Conservation (phyloP, 2,113 vertebrate species). For the Dromiciops gliroides region DNA sequence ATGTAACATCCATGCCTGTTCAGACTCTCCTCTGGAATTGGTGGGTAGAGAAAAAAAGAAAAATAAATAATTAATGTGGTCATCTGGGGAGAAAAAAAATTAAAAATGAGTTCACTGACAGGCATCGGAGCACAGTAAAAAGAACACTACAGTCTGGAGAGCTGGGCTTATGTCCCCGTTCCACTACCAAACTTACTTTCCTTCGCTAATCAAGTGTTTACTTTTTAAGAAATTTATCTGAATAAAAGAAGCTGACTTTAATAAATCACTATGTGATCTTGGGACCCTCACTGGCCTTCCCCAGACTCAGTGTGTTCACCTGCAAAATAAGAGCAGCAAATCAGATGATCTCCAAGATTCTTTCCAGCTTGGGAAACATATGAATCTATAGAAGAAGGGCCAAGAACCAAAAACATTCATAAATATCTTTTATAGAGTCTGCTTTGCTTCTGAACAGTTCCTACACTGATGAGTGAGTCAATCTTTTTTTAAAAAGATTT, state of each 20-base stretch:
- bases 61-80: slow-evolving; percentile 76
- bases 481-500: slow-evolving; percentile 43
- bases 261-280: slow-evolving; percentile 15
- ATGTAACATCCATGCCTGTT: slow-evolving; percentile 96
- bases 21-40: slow-evolving; percentile 82
- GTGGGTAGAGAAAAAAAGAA: slow-evolving; percentile 57
- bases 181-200: neutral
- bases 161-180: neutral
- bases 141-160: neutral
- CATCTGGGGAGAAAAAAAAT: slow-evolving; percentile 63
- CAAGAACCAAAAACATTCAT: slow-evolving; percentile 44
- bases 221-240: neutral
- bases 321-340: neutral
- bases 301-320: neutral
- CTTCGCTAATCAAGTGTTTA: neutral
- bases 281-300: slow-evolving; percentile 4
- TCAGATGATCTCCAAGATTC: neutral
- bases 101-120: slow-evolving; percentile 18
- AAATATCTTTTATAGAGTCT: slow-evolving; percentile 12
- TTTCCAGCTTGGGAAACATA: neutral
- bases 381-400: neutral
- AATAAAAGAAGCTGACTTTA: neutral
- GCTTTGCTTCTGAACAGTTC: slow-evolving; percentile 59
- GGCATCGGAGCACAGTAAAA: neutral
- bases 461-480: slow-evolving; percentile 67